A percentile compares a stretch with the other conserved stretches of the same genome.
These are phyloP conservation scores for Channallabes apus DNA, from an alignment of 2,797 vertebrate genomes.

Conservation along the genomic window DNA sequence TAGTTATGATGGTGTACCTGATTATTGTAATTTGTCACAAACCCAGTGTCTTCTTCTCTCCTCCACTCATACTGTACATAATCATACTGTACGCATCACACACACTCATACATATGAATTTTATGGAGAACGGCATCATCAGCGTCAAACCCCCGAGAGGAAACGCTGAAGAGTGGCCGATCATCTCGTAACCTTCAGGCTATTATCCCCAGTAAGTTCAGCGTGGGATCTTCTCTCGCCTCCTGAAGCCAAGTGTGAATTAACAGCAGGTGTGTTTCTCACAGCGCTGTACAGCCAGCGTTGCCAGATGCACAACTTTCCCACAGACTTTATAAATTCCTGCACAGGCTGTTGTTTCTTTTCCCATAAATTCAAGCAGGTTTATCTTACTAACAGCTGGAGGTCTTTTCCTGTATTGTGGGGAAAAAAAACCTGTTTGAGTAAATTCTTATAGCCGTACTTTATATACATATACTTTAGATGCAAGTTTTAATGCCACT, in stretches of 20 bases:
- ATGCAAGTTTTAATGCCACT: neutral
- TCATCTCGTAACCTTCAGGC: neutral
- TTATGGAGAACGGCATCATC: neutral
- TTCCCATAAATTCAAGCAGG: neutral
- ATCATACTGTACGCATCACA: too few species aligned
- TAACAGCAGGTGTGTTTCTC: neutral
- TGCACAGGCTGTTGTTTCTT: neutral
- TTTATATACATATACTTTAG: too few species aligned
- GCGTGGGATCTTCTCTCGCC: neutral
- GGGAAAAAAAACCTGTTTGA: neutral
- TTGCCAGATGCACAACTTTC: neutral
- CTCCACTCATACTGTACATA: neutral
- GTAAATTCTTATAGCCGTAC: neutral
- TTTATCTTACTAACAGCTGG: neutral
- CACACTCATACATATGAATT: too few species aligned
- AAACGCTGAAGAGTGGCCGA: neutral
- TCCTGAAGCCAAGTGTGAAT: neutral
- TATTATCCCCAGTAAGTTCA: neutral
- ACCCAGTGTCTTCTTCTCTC: neutral
- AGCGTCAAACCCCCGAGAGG: neutral
- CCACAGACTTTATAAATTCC: neutral
- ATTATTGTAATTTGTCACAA: neutral
- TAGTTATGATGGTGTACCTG: neutral
- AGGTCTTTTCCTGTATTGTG: neutral
- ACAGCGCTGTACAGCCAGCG: neutral